phyloP scores from a whole-genome alignment of 2,888 invertebrate species.

The Sabatieria punctata region DNA sequence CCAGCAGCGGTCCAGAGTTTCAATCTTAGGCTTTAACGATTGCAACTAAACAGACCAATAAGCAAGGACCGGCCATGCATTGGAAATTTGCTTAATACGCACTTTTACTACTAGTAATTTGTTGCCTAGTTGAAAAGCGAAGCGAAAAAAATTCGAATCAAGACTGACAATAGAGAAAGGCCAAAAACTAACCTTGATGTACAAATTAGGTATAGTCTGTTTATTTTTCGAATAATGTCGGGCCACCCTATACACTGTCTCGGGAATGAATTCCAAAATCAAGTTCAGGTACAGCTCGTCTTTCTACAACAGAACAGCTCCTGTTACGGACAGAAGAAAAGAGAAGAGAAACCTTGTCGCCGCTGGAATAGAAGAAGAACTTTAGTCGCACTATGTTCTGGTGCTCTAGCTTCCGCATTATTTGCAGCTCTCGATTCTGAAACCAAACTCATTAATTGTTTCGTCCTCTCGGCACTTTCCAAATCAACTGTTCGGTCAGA shows the following conservation, averaged over 20 bases:
- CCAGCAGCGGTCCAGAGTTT: too few relatives aligned
- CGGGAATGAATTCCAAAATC: conserved; percentile 99
- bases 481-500: too few relatives aligned
- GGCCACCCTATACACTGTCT: conserved; percentile 99
- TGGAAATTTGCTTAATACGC: too few relatives aligned
- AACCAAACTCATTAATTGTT: conserved; percentile 7
- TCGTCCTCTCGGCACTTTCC: too few relatives aligned
- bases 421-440: conserved; percentile 97
- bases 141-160: too few relatives aligned
- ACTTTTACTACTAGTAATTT: too few relatives aligned
- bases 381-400: conserved; percentile 99
- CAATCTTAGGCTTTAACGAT: too few relatives aligned
- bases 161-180: too few relatives aligned
- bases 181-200: conserved; percentile 99
- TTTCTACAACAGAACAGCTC: conserved; percentile 50
- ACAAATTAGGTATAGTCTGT: conserved; percentile 98
- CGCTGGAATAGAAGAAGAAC: conserved; percentile 99
- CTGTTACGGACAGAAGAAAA: too few relatives aligned
- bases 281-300: conserved; percentile 99
- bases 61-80: too few relatives aligned
- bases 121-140: too few relatives aligned
- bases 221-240: conserved; percentile 99
- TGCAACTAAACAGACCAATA: too few relatives aligned
- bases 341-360: conserved; percentile 99
- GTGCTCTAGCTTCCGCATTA: conserved; percentile 98